Evolutionary conservation across 2,797 vertebrate species (phyloP), one percentile per base, ranked within the genome.

Genomic region (Esox lucius): DNA sequence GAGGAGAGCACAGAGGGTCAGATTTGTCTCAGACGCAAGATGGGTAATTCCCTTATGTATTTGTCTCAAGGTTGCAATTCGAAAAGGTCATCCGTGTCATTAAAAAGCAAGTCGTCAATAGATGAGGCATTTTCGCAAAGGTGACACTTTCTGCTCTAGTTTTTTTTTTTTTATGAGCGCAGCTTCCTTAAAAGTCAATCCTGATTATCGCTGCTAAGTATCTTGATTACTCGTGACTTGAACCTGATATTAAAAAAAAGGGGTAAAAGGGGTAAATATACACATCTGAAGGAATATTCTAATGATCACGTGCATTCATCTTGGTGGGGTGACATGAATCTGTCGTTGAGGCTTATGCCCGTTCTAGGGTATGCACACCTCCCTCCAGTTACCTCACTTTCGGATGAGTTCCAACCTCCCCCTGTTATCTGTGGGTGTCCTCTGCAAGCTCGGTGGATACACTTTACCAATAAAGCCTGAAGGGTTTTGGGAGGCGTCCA

Each of bases 401-500:
- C 87, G 86, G 88, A 91, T 81, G 84, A 78, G 81, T 80, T 91
- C 87, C 87, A 90, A 84, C 87, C 86, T 86, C 78, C 78, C 78
- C 76, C 83, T 85, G 85, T 91, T 91, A 91, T 89, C 90, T 88
- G 87, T 84, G 85, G 76, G 76, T 87, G 91, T 93, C 92, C 89
- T 93, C 90, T 91, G 87, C 76, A 75, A 88, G 85, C 83, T 88
- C 79, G 86, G 86, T 81, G 88, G 82, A 87, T 87, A 85, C 83
- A 80, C 78, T 77, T 73, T 81, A 88, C 84, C 76, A 91, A 90
- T 89, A 90, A 90, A 90, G 88, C 89, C 88, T 87, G 88, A 84
- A 87, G 89, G 90, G 88, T 87, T 82, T 89, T 91, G 92, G 92
- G 87, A 92, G 83, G 71, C 76, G 74, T 91, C 92, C 92, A 93